Conservation (phyloP, 2,113 vertebrate species). For the Tachycineta bicolor region DNA sequence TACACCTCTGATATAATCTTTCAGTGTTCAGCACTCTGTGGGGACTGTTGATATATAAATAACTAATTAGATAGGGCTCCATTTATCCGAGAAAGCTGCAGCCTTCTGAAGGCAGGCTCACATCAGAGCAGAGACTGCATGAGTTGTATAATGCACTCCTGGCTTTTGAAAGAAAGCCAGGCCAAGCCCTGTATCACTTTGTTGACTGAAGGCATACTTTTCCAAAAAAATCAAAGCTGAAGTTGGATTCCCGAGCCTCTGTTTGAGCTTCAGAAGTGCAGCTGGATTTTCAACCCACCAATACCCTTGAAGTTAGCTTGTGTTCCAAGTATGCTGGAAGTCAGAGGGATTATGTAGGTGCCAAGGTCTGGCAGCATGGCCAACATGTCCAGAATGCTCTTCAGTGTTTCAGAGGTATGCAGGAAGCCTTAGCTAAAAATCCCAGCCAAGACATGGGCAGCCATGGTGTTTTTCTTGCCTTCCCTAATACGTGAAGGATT, state of each 20-base stretch:
- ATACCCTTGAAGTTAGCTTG: neutral
- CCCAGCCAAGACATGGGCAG: neutral
- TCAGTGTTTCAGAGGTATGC: constrained; percentile 25
- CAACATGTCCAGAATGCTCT: constrained; percentile 32
- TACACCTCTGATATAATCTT: neutral
- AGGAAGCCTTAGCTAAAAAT: neutral
- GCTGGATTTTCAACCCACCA: constrained; percentile 33
- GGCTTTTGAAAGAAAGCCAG: constrained; percentile 31
- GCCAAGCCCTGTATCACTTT: neutral
- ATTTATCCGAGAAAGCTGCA: neutral
- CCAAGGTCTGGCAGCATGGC: constrained; percentile 7
- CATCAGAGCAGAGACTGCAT: neutral
- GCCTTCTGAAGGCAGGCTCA: neutral
- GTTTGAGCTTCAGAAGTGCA: constrained; percentile 37
- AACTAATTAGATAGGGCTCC: constrained; percentile 45
- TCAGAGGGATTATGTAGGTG: neutral
- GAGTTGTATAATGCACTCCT: neutral
- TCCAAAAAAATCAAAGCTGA: constrained; percentile 38
- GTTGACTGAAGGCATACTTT: constrained; percentile 27
- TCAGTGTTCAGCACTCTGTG: neutral
- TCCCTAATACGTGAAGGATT: neutral
- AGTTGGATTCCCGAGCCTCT: neutral
- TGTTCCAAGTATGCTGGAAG: constrained; percentile 30
- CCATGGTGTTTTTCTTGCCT: neutral
- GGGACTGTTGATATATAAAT: neutral